These are phyloP conservation scores for Phalera bucephala DNA, from an alignment of 2,888 invertebrate species.

Conservation along the genomic window DNA sequence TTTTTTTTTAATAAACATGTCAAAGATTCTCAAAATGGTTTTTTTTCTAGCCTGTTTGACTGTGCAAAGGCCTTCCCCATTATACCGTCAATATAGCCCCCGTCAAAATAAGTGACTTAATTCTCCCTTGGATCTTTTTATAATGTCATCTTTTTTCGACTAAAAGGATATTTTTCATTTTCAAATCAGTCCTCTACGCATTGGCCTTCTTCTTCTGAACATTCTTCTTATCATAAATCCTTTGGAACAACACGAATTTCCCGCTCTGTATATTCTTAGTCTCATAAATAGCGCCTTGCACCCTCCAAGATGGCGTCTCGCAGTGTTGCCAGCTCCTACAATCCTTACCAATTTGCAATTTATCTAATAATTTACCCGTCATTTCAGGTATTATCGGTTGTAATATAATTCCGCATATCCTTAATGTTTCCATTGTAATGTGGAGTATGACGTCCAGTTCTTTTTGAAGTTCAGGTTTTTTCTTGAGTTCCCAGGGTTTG, in stretches of 20 bases:
- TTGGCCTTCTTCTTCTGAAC: slow-evolving; percentile 53
- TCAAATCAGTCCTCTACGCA: slow-evolving; percentile 29
- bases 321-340: slow-evolving; percentile 62
- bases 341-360: slow-evolving; percentile 76
- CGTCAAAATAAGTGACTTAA: no score
- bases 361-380: slow-evolving; percentile 86
- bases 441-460: slow-evolving; percentile 89
- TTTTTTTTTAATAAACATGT: no score
- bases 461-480: slow-evolving; percentile 78
- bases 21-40: no score
- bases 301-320: slow-evolving; percentile 64
- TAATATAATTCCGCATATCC: slow-evolving; percentile 88
- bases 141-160: no score
- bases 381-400: slow-evolving; percentile 93
- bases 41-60: no score
- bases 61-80: no score
- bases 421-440: slow-evolving; percentile 91
- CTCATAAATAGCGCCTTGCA: slow-evolving; percentile 62
- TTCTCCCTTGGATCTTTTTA: no score
- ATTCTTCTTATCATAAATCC: slow-evolving; percentile 63
- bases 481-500: slow-evolving; percentile 94
- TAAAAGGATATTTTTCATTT: no score
- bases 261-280: slow-evolving; percentile 65
- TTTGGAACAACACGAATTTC: slow-evolving; percentile 70
- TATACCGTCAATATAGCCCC: no score